Evolutionary conservation across 2,113 vertebrate species (phyloP), one percentile per base, ranked within the genome.

Genomic region (Chloropsis hardwickii): DNA sequence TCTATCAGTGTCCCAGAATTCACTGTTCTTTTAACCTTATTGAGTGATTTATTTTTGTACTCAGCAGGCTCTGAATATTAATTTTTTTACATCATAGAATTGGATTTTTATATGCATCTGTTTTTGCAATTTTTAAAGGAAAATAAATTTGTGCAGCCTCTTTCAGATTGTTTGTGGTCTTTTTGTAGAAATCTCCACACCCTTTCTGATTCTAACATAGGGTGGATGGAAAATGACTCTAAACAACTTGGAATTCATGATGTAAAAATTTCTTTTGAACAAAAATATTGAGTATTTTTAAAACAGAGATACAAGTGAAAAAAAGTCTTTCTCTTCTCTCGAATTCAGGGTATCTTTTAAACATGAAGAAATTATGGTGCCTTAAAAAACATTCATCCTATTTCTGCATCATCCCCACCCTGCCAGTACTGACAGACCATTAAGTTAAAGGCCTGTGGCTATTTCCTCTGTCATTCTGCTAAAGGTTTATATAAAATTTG

Each of bases 21-120:
- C 91, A 84, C 40, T 76, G 57, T 82, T 94, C 66, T 95, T 91
- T 91, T 94, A 95, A 94, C 91, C 66, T 95, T 95, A 94, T 83
- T 92, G 91, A 87, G 81, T 62, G 84, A 84, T 94, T 95, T 97
- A 91, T 96, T 96, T 95, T 96, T 92, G 81, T 19, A 79, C 72
- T 92, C 65, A 79, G 57, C 58, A 74, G 61, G 14, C 84, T 87
- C 70, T 95, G 66, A 84, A 79, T 87, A 91, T 90, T 89, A 56
- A 60, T 88, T 92, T 93, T 90, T 94, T 91, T 74, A 42, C 81
- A 78, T 56, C 31, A 67, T 48, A 84, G 62, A 95, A 91, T 0
- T 64, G 37, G 33, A 84, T 81, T 92, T 92, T 92, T 85, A 42
- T 33, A 65, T 74, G 28, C 71, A 70, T 82, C n/a, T 5, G 2